Percentiles rank a stretch among this genome's conserved stretches.
phyloP scores from a whole-genome alignment of 2,888 invertebrate species.

The Caenorhabditis sinica region DNA sequence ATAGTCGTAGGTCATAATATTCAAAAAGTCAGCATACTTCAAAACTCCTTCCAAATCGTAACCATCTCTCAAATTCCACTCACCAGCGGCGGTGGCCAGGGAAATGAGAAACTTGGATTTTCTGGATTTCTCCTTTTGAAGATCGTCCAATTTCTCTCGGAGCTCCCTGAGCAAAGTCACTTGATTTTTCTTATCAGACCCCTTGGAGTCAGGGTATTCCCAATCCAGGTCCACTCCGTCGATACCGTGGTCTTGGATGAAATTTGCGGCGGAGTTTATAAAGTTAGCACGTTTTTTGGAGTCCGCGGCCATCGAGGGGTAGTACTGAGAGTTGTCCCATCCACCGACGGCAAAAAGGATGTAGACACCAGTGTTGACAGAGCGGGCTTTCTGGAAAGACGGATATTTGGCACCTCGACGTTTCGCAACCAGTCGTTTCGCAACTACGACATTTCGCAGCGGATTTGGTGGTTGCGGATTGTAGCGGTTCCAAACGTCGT shows the following conservation, averaged over 20 bases:
- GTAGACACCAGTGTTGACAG: slow-evolving; percentile 49
- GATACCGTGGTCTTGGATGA: slow-evolving; percentile 62
- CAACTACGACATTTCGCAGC: no score
- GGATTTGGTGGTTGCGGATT: no score
- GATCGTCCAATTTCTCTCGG: slow-evolving; percentile 57
- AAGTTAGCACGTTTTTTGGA: slow-evolving; percentile 50
- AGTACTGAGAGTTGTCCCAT: slow-evolving; percentile 73
- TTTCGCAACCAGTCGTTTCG: no score
- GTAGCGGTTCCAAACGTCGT: no score
- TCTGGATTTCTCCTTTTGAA: slow-evolving; percentile 47
- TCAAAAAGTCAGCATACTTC: slow-evolving; percentile 73
- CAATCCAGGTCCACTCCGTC: slow-evolving; percentile 76
- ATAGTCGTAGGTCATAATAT: slow-evolving; percentile 78
- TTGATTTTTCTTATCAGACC: slow-evolving; percentile 65
- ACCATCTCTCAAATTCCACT: slow-evolving; percentile 73
- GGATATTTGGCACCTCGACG: no score
- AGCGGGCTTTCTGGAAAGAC: slow-evolving; percentile 42
- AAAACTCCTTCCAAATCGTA: slow-evolving; percentile 72
- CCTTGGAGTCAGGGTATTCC: slow-evolving; percentile 75
- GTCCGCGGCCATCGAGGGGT: slow-evolving; percentile 59
- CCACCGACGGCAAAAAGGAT: slow-evolving; percentile 74
- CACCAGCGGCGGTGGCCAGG: slow-evolving; percentile 73
- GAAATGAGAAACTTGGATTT: slow-evolving; percentile 59
- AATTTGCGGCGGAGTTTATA: slow-evolving; percentile 49
- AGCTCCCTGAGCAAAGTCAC: slow-evolving; percentile 64